phyloP scores from a whole-genome alignment of 2,888 invertebrate genomes.

The Odontocerum albicorne region DNA sequence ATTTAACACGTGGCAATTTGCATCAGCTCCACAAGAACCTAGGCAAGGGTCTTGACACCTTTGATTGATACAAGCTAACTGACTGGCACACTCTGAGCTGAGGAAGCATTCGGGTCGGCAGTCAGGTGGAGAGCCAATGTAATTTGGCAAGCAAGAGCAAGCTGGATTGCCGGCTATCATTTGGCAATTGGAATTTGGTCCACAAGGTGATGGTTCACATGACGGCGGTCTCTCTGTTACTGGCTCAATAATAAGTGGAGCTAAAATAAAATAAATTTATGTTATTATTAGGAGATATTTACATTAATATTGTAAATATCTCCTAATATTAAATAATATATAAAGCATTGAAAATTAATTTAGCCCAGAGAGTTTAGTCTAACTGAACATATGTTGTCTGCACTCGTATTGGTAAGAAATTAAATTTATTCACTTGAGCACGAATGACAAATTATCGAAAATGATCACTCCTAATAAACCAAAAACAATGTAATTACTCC shows the following conservation, averaged over 20 bases:
- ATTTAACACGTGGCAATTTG: constrained; percentile 75
- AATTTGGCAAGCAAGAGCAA: constrained; percentile 78
- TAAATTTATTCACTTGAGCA: no score
- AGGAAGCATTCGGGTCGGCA: constrained; percentile 81
- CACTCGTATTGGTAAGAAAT: no score
- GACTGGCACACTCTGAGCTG: constrained; percentile 77
- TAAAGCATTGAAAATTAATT: no score
- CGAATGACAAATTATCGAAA: no score
- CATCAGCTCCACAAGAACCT: constrained; percentile 80
- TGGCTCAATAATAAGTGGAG: constrained; percentile 11
- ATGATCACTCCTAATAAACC: no score
- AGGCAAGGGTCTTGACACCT: constrained; percentile 83
- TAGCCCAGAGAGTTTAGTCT: no score
- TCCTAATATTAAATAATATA: no score
- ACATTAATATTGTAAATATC: no score
- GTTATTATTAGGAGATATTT: no score
- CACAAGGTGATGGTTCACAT: constrained; percentile 82
- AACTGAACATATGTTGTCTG: no score
- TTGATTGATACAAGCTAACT: constrained; percentile 74
- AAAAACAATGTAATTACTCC: no score
- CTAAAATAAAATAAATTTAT: constrained; percentile 16
- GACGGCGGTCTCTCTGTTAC: constrained; percentile 70
- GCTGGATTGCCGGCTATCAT: constrained; percentile 71
- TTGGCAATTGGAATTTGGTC: constrained; percentile 80
- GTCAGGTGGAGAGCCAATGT: constrained; percentile 75